These are phyloP conservation scores for Indicator indicator DNA, from an alignment of 2,113 vertebrate species.

Conservation along the genomic window DNA sequence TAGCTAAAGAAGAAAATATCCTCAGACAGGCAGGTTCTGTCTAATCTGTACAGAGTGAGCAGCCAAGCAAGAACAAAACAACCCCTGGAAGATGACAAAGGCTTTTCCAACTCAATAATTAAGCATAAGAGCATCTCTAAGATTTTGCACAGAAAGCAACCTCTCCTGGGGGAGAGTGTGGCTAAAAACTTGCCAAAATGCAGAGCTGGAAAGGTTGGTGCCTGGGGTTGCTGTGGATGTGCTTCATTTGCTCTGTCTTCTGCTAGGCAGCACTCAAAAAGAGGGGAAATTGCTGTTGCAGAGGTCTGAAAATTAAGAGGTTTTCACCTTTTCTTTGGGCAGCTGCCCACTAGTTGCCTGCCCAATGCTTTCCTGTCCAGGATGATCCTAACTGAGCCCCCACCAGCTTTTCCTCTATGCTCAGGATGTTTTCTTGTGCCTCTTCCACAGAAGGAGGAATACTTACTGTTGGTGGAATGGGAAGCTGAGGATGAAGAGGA, in stretches of 20 bases:
- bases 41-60: conserved; percentile 42
- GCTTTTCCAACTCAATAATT: conserved; percentile 48
- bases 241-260: not conserved
- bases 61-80: conserved; percentile 56
- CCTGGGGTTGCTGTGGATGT: rapidly evolving
- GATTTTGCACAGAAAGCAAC: conserved; percentile 27
- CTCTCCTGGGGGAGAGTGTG: not conserved
- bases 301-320: not conserved
- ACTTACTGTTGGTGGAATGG: not conserved
- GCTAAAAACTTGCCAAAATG: conserved; percentile 37
- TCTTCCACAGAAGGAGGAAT: not conserved
- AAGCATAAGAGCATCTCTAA: conserved; percentile 29
- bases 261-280: not conserved
- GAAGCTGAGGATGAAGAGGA: not conserved
- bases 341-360: not conserved
- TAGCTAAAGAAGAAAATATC: conserved; percentile 25
- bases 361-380: not conserved
- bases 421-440: not conserved
- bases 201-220: not conserved
- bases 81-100: conserved; percentile 56
- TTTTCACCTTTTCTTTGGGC: not conserved
- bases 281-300: not conserved
- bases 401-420: not conserved
- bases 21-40: conserved; percentile 41
- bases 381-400: not conserved